Conservation (phyloP, 2,113 vertebrate genomes). For the Ellobius talpinus region DNA sequence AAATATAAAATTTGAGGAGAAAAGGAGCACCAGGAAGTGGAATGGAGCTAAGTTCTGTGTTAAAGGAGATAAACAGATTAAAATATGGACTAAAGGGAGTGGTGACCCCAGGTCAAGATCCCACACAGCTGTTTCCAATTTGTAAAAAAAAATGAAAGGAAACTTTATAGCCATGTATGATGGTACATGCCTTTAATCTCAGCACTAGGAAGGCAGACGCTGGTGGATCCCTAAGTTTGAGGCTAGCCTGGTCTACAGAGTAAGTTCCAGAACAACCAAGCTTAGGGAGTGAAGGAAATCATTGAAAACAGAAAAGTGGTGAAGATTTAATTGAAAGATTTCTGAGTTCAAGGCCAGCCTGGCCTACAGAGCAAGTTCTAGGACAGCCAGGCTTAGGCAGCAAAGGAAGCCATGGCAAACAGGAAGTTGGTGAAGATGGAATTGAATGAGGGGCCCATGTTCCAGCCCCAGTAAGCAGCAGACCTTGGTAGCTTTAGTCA, state of each 20-base stretch:
- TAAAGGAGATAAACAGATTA: not conserved
- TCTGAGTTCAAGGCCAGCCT: no score
- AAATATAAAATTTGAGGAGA: not conserved
- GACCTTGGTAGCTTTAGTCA: not conserved
- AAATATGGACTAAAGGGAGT: not conserved
- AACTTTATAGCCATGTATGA: not conserved
- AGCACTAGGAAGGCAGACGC: not conserved
- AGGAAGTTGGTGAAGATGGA: not conserved
- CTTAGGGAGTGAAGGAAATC: no score
- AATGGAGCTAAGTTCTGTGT: not conserved
- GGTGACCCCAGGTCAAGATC: not conserved
- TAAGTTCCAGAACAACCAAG: no score
- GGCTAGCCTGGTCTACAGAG: not conserved
- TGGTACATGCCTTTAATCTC: not conserved
- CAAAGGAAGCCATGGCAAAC: not conserved
- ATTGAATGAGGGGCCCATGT: not conserved
- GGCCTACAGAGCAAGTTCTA: not conserved
- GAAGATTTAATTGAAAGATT: no score
- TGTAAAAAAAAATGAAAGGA: not conserved
- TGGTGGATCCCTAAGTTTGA: not conserved
- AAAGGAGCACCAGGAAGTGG: not conserved
- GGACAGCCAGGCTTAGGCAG: not conserved
- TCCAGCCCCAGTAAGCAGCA: not conserved
- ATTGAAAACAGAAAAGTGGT: no score
- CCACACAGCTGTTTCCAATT: not conserved